Evolutionary conservation across 2,888 invertebrate genomes (phyloP).

Genomic region (Trissolcus brochymenae): DNA sequence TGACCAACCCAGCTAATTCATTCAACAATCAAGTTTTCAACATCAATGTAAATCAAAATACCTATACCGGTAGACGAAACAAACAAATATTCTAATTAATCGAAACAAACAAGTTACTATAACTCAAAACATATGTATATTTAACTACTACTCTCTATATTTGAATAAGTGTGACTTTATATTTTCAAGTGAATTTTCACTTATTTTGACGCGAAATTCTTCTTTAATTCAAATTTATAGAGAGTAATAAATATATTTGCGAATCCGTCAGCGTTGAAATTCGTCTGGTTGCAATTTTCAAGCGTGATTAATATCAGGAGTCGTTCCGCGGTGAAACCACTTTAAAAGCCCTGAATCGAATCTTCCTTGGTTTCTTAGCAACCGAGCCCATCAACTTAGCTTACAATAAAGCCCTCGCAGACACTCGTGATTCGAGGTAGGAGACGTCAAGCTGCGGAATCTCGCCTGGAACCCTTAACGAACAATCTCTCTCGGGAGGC

Average conservation of each 20-base stretch:
- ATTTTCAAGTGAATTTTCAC: neutral
- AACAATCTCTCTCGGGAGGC: conserved; percentile 75
- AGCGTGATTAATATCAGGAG: conserved; percentile 47
- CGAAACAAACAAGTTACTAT: no score
- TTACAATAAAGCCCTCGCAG: conserved; percentile 63
- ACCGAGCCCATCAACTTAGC: conserved; percentile 76
- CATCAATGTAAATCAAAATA: no score
- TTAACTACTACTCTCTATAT: no score
- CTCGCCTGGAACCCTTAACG: conserved; percentile 76
- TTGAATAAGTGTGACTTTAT: no score
- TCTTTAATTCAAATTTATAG: neutral
- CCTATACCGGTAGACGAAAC: no score
- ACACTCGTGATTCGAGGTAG: conserved; percentile 59
- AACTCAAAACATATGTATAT: no score
- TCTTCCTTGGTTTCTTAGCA: conserved; percentile 74
- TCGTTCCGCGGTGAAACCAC: conserved; percentile 38
- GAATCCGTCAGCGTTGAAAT: conserved; percentile 5
- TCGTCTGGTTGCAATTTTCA: conserved; percentile 16
- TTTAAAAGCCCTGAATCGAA: conserved; percentile 66
- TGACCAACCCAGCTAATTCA: no score
- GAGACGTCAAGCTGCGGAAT: conserved; percentile 70
- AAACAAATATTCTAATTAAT: no score
- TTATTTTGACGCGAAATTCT: neutral
- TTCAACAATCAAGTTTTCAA: no score
- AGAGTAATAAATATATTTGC: conserved; percentile 9